phyloP scores from a whole-genome alignment of 2,113 vertebrate genomes.

The Ornithorhynchus anatinus region DNA sequence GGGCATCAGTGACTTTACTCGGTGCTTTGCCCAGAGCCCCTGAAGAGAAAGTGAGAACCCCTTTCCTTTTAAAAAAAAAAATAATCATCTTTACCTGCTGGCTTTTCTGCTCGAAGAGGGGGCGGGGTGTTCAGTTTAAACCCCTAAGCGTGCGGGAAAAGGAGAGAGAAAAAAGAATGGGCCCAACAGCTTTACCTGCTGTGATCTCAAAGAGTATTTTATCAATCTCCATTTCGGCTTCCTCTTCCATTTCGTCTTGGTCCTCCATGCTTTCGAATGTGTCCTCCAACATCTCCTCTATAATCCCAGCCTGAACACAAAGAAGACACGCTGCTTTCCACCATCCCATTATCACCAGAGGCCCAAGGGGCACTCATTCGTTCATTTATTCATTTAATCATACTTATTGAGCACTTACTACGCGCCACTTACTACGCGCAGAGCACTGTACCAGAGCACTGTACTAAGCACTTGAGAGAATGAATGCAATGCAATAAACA shows the following conservation, averaged over 20 bases:
- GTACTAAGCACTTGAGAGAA: no score
- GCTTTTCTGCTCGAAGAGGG: no score
- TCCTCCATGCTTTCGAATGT: constrained; percentile 96
- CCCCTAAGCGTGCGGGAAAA: not conserved
- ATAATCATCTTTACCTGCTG: no score
- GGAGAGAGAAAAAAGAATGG: not conserved
- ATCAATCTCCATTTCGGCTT: constrained; percentile 92
- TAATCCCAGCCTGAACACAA: constrained; percentile 88
- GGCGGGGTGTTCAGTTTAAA: not conserved
- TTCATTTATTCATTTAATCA: no score
- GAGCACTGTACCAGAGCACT: no score
- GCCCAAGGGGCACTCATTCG: no score
- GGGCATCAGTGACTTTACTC: constrained; percentile 91
- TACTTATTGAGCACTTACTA: no score
- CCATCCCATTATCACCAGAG: not conserved
- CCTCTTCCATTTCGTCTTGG: constrained; percentile 97
- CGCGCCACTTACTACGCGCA: no score
- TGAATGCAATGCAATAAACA: no score
- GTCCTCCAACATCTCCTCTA: constrained; percentile 98
- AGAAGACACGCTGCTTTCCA: fast-evolving
- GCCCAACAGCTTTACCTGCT: constrained; percentile 77
- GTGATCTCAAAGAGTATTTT: constrained; percentile 97
- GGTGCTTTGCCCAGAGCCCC: constrained; percentile 97
- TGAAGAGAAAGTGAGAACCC: constrained; percentile 51
- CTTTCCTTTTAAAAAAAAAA: no score